These are phyloP conservation scores for Drosophila nannoptera DNA, from an alignment of 1,140 invertebrate genomes.

Conservation along the genomic window DNA sequence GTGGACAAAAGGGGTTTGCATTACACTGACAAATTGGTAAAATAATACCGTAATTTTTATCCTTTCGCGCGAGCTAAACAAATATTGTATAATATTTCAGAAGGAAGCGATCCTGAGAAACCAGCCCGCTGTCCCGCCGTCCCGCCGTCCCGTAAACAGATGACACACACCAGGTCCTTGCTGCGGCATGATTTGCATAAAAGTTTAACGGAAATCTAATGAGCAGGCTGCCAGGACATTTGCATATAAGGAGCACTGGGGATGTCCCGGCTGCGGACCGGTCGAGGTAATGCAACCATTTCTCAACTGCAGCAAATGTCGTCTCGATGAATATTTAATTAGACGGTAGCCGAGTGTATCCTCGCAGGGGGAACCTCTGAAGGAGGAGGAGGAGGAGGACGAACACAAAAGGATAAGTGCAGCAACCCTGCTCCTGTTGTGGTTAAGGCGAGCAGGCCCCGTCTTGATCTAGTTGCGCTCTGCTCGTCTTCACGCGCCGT, in stretches of 20 bases:
- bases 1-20: slow-evolving; percentile 47
- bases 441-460: slow-evolving; percentile 40
- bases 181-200: slow-evolving; percentile 64
- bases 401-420: slow-evolving; percentile 39
- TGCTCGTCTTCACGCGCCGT: slow-evolving; percentile 25
- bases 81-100: slow-evolving; percentile 71
- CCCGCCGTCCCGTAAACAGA: slow-evolving; percentile 52
- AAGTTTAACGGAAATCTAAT: slow-evolving; percentile 74
- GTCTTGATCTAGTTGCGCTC: slow-evolving; percentile 64
- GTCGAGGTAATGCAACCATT: slow-evolving; percentile 58
- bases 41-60: slow-evolving; percentile 72
- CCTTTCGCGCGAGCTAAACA: slow-evolving; percentile 62
- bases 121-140: slow-evolving; percentile 1
- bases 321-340: slow-evolving; percentile 75
- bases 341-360: slow-evolving; percentile 49
- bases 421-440: slow-evolving; percentile 46
- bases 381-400: no score
- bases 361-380: no score
- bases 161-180: slow-evolving; percentile 32
- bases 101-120: slow-evolving; percentile 6
- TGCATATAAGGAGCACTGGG: slow-evolving; percentile 31
- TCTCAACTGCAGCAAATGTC: slow-evolving; percentile 58
- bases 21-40: slow-evolving; percentile 74
- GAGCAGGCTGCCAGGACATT: slow-evolving; percentile 34
- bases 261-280: background rate